Evolutionary conservation across 2,797 vertebrate species (phyloP), one percentile per base, ranked within the genome.

Genomic region (Danio albolineatus): DNA sequence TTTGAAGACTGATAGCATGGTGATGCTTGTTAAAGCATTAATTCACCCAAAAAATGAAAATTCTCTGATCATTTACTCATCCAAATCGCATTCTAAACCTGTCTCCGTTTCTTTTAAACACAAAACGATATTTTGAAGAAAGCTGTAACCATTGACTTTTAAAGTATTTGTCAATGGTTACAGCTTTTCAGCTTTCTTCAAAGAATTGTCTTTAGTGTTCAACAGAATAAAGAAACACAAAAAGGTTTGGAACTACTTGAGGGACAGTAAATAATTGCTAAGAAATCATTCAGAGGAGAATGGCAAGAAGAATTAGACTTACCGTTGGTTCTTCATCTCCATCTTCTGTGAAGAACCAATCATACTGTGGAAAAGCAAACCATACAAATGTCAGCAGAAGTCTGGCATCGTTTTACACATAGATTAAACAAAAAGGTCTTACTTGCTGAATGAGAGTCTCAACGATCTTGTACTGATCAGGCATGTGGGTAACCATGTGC

Each of bases 401-500:
- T 60, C 21, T 57, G 46, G 39, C n/a, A 10, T 39, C 43, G 21
- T 38, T 65, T 54, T 9, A 12, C 28, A 48, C 2, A 10, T 7
- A 69, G 7, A 60, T 10, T n/a, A 19, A 78, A 46, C 16, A 41
- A 41, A 13, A 36, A 17, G 16, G 2, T 21, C 94, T 93, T 91
- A 96, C 95, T 73, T 96, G 96, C 93, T 98, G 98, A 88, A 99
- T 98, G 10, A 99, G 97, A 0, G 98, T 98, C 92, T 99, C 98
- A 60, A 99, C 97, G 53, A 99, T 99, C 92, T 97, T 99, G 92
- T 98, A 99, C 88, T 99, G 98, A 87, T 99, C 98, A 0, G 97
- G 98, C 98, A 99, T 99, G 88, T 99, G 98, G 1, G 96, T 99
- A 85, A 99, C 98, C 98, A 99, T 99, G 91, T 99, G 95, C n/a